phyloP scores from a whole-genome alignment of 2,113 vertebrate genomes.

The Anoura caudifer region DNA sequence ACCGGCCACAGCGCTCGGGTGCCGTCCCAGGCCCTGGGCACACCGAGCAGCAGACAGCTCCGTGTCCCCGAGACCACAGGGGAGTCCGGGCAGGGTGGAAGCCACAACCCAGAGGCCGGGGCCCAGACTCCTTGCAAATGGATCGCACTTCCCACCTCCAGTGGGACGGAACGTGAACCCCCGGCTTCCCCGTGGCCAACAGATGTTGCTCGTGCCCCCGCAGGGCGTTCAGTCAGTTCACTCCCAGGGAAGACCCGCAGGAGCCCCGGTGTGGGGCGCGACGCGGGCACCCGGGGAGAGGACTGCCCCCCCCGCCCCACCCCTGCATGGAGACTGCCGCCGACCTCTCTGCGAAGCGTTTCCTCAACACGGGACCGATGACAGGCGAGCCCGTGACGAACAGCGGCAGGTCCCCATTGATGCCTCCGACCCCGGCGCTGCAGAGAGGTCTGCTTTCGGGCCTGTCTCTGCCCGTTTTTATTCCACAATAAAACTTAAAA shows the following conservation, averaged over 20 bases:
- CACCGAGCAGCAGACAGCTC: neutral
- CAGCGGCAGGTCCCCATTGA: slow-evolving; percentile 66
- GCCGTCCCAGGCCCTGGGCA: fast-evolving
- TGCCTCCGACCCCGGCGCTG: slow-evolving; percentile 66
- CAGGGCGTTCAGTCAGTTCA: too few species aligned
- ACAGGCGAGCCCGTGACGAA: slow-evolving; percentile 66
- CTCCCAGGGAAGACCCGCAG: neutral
- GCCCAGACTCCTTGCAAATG: slow-evolving; percentile 56
- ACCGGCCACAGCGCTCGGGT: neutral
- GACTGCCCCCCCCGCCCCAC: slow-evolving; percentile 63
- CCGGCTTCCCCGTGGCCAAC: slow-evolving; percentile 63
- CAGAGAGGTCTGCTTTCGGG: slow-evolving; percentile 39
- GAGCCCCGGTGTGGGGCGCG: neutral
- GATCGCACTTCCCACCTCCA: slow-evolving; percentile 63
- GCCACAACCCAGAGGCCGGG: slow-evolving; percentile 7
- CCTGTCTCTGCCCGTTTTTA: slow-evolving; percentile 9
- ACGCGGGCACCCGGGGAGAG: slow-evolving; percentile 13
- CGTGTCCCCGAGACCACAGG: neutral
- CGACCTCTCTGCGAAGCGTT: slow-evolving; percentile 68
- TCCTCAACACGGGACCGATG: slow-evolving; percentile 76
- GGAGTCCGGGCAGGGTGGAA: neutral
- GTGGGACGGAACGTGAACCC: slow-evolving; percentile 32
- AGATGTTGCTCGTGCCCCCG: neutral
- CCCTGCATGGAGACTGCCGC: slow-evolving; percentile 71
- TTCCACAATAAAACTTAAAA: slow-evolving; percentile 46